Evolutionary conservation across 2,113 vertebrate species (phyloP).

Genomic region (Tetrax tetrax): DNA sequence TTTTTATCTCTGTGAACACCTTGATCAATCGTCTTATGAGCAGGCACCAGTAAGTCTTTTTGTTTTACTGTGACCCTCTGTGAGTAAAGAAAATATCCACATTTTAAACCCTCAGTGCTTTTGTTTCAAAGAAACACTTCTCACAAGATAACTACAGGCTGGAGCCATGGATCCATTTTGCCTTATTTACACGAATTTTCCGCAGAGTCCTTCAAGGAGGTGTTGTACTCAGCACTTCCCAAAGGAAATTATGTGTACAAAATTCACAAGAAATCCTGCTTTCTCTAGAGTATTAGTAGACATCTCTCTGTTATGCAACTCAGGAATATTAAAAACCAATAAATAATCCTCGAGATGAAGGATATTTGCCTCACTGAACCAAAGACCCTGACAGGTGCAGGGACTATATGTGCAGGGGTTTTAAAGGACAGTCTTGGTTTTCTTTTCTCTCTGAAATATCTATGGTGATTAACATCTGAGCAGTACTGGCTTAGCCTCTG

Average conservation of each 20-base stretch:
- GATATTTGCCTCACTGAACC: neutral
- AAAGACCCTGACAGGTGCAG: neutral
- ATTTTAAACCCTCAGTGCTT: neutral
- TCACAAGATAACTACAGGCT: slow-evolving; percentile 27
- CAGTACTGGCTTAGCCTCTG: neutral
- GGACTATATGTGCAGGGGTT: neutral
- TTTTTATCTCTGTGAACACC: neutral
- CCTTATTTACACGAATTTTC: slow-evolving; percentile 66
- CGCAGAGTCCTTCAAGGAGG: slow-evolving; percentile 48
- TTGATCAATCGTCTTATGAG: neutral
- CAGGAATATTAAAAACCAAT: slow-evolving; percentile 33
- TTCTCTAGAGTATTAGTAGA: slow-evolving; percentile 49
- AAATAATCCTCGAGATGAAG: slow-evolving; percentile 46
- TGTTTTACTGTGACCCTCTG: neutral
- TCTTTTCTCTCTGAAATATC: neutral
- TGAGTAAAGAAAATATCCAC: neutral
- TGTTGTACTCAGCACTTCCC: slow-evolving; percentile 44
- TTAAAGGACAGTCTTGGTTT: neutral
- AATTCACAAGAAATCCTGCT: slow-evolving; percentile 58
- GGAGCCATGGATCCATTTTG: slow-evolving; percentile 43
- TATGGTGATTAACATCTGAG: neutral
- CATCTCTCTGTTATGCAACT: slow-evolving; percentile 43
- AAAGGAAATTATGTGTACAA: slow-evolving; percentile 59
- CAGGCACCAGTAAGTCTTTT: neutral
- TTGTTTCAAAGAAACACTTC: neutral